Evolutionary conservation across 2,888 invertebrate genomes (phyloP).

Genomic region (Sarcophaga variegata): DNA sequence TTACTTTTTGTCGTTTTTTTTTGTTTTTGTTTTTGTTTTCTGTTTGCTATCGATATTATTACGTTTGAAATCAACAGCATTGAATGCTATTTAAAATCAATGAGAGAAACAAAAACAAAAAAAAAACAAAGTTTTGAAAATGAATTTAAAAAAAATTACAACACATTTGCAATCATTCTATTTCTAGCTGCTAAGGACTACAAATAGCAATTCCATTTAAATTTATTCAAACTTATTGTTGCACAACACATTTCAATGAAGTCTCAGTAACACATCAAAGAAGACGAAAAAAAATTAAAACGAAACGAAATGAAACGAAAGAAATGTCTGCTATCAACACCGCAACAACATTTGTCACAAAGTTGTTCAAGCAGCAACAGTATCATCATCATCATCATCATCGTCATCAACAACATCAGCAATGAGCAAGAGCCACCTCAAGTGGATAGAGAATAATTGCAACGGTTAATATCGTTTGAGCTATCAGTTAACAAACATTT

Average conservation of each 20-base stretch:
- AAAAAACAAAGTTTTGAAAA: conserved; percentile 5
- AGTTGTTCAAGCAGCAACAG: conserved; percentile 16
- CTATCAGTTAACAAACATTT: conserved; percentile 44
- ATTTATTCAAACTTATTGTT: conserved; percentile 50
- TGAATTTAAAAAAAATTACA: conserved; percentile 8
- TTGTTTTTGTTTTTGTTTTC: neutral
- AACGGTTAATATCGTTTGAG: neutral
- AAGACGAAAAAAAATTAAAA: neutral
- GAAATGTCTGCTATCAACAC: conserved; percentile 32
- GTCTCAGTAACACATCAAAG: neutral
- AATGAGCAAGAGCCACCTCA: neutral
- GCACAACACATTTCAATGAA: neutral
- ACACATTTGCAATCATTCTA: conserved; percentile 33
- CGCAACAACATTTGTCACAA: conserved; percentile 58
- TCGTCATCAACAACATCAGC: neutral
- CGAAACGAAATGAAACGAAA: neutral
- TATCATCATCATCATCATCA: no score
- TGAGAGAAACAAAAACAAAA: neutral
- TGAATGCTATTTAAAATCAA: conserved; percentile 62
- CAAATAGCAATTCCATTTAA: conserved; percentile 53
- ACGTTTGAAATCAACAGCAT: conserved; percentile 46
- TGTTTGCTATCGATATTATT: conserved; percentile 18
- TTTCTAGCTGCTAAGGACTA: conserved; percentile 47
- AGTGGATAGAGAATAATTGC: conserved; percentile 35
- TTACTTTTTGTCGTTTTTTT: conserved; percentile 6